These are phyloP conservation scores for Meghimatium bilineatum DNA, from an alignment of 2,888 invertebrate species.

Conservation along the genomic window DNA sequence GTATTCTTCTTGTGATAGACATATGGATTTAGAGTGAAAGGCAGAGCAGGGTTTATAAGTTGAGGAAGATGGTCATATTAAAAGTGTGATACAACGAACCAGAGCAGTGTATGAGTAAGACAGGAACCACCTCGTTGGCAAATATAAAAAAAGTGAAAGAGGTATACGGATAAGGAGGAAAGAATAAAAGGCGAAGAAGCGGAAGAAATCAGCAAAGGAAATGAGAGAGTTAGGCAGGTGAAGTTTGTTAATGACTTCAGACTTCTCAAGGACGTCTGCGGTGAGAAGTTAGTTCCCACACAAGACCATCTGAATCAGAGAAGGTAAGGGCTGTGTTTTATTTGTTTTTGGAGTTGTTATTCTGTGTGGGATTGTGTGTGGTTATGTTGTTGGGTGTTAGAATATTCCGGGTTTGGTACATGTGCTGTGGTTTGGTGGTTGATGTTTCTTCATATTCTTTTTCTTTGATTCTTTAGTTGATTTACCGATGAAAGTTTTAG, in stretches of 20 bases:
- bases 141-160: background rate
- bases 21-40: too few relatives aligned
- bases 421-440: too few relatives aligned
- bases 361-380: background rate
- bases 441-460: too few relatives aligned
- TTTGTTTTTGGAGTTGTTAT: background rate
- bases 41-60: too few relatives aligned
- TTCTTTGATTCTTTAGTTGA: too few relatives aligned
- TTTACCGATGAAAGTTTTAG: too few relatives aligned
- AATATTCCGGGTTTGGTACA: background rate
- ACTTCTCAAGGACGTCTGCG: background rate
- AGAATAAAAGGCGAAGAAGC: background rate
- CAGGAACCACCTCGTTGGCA: too few relatives aligned
- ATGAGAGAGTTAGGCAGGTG: background rate
- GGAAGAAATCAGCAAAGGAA: background rate
- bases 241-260: background rate
- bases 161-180: too few relatives aligned
- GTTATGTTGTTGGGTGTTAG: background rate
- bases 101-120: too few relatives aligned
- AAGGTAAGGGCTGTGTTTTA: background rate
- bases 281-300: background rate
- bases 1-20: too few relatives aligned
- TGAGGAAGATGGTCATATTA: too few relatives aligned
- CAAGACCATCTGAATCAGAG: background rate
- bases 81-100: too few relatives aligned